A percentile compares a stretch with the other conserved stretches of the same genome.
Evolutionary conservation across 2,888 invertebrate genomes (phyloP).

Genomic region (Mellilla xanthometata): DNA sequence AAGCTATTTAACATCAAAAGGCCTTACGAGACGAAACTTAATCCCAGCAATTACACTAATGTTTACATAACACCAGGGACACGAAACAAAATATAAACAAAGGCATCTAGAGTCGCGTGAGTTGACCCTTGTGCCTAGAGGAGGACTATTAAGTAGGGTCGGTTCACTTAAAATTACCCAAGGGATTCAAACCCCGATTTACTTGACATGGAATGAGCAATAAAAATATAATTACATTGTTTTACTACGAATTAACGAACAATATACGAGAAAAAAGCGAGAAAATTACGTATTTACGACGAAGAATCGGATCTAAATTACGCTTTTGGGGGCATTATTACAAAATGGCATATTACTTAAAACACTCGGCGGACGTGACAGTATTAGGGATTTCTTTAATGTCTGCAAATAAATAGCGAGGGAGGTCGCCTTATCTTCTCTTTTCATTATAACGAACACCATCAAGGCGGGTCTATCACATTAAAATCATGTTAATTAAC

Average conservation of each 20-base stretch:
- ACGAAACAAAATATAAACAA: slow-evolving; percentile 56
- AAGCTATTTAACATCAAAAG: slow-evolving; percentile 35
- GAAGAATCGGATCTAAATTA: slow-evolving; percentile 51
- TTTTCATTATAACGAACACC: slow-evolving; percentile 18
- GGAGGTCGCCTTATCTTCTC: slow-evolving; percentile 16
- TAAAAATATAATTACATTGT: slow-evolving; percentile 78
- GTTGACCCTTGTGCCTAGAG: slow-evolving; percentile 58
- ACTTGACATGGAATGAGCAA: slow-evolving; percentile 74
- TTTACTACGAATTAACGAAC: slow-evolving; percentile 63
- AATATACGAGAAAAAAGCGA: slow-evolving; percentile 50
- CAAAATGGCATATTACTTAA: slow-evolving; percentile 49
- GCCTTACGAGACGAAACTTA: slow-evolving; percentile 49
- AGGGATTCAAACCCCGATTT: slow-evolving; percentile 71
- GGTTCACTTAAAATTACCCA: slow-evolving; percentile 65
- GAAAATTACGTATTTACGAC: slow-evolving; percentile 55
- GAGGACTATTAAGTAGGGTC: slow-evolving; percentile 71
- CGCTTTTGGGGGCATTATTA: slow-evolving; percentile 51
- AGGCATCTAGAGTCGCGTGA: slow-evolving; percentile 51
- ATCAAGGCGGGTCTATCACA: slow-evolving; percentile 14
- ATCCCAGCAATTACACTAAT: slow-evolving; percentile 57
- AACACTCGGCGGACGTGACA: slow-evolving; percentile 40
- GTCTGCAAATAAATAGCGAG: slow-evolving; percentile 21
- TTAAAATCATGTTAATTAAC: slow-evolving; percentile 21
- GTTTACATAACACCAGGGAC: slow-evolving; percentile 63
- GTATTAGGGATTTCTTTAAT: slow-evolving; percentile 33